A percentile compares a stretch with the other conserved stretches of the same genome.
phyloP scores from a whole-genome alignment of 2,888 invertebrate species.

The Petrophora chlorosata region DNA sequence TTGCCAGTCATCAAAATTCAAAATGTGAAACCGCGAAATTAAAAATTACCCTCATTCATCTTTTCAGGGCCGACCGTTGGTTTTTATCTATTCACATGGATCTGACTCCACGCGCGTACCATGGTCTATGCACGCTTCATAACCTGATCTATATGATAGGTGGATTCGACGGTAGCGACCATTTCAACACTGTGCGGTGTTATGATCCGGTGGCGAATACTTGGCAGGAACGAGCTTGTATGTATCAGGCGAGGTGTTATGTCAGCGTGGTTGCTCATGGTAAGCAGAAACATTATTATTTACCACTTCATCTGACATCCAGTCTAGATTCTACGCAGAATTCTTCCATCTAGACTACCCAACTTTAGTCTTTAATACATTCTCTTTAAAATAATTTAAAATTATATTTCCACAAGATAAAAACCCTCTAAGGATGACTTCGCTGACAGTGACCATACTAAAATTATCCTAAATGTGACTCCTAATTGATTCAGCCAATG shows the following conservation, averaged over 20 bases:
- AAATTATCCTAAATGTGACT: too few relatives aligned
- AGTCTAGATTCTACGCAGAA: too few relatives aligned
- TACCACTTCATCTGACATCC: too few relatives aligned
- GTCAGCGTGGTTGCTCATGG: slow-evolving; percentile 89
- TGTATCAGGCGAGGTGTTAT: slow-evolving; percentile 91
- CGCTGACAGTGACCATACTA: too few relatives aligned
- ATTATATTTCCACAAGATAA: too few relatives aligned
- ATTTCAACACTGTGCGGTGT: slow-evolving; percentile 91
- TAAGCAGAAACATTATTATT: too few relatives aligned
- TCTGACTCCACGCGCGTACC: slow-evolving; percentile 89
- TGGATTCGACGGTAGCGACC: slow-evolving; percentile 91
- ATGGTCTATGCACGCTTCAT: slow-evolving; percentile 89
- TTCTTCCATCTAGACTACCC: too few relatives aligned
- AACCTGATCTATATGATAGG: slow-evolving; percentile 91
- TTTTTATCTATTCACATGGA: slow-evolving; percentile 87
- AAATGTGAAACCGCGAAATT: background rate
- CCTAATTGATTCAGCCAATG: too few relatives aligned
- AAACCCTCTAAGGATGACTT: too few relatives aligned
- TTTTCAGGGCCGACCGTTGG: slow-evolving; percentile 88
- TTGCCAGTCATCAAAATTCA: background rate
- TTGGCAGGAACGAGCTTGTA: slow-evolving; percentile 91
- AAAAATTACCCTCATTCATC: background rate
- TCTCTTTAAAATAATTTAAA: too few relatives aligned
- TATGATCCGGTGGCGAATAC: slow-evolving; percentile 90
- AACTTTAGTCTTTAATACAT: too few relatives aligned